Evolutionary conservation across 2,888 invertebrate species (phyloP), one percentile per base, ranked within the genome.

Genomic region (Hybos culiciformis): DNA sequence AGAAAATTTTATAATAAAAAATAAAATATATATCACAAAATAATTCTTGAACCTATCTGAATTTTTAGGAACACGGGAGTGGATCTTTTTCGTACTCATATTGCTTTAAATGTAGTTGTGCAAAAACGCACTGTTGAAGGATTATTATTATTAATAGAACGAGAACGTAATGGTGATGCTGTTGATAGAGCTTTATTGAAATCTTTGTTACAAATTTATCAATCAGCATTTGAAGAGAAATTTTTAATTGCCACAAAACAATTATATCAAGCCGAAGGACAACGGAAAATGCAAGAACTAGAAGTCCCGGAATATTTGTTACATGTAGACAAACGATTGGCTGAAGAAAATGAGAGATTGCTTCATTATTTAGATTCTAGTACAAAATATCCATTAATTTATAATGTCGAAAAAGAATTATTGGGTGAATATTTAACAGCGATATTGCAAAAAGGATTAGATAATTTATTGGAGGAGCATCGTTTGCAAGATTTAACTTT

Each of bases 1-100:
- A n/a, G n/a, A n/a, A n/a, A n/a, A n/a, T n/a, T n/a, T n/a, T n/a
- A n/a, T n/a, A n/a, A n/a, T n/a, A n/a, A n/a, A n/a, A n/a, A n/a
- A n/a, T n/a, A n/a, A n/a, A n/a, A n/a, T n/a, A n/a, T n/a, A n/a
- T n/a, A n/a, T n/a, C n/a, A n/a, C n/a, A n/a, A n/a, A n/a, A n/a
- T n/a, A n/a, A n/a, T n/a, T n/a, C n/a, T n/a, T n/a, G n/a, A n/a
- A n/a, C n/a, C n/a, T n/a, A n/a, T n/a, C n/a, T n/a, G n/a, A n/a
- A n/a, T n/a, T n/a, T n/a, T 47, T 58, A 88, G 88, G 91, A 94
- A 96, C 63, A 91, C 96, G 90, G 96, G 96, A 29, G 70, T 97
- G 54, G 93, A 94, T 61, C 70, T 94, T 58, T 97, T 96, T 70
- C 79, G 96, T 47, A 80, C 84, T 58, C 87, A 94, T 66, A 92